Evolutionary conservation across 2,113 vertebrate species (phyloP).

Genomic region (Vanacampus margaritifer): DNA sequence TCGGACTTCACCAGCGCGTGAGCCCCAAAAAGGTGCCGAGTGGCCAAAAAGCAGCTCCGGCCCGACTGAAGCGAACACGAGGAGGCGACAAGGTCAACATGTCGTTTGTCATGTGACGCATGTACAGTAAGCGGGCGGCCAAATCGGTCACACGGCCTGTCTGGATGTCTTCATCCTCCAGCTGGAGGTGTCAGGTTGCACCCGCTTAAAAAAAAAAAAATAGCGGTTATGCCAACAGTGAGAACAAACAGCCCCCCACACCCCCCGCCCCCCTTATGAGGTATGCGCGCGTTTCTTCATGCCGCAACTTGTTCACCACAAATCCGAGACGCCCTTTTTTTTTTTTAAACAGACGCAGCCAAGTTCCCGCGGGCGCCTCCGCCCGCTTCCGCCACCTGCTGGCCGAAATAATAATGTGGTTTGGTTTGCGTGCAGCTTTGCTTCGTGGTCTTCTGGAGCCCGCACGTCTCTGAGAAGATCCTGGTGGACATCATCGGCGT

Average conservation of each 20-base stretch:
- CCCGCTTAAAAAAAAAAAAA: not conserved
- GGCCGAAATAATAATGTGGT: not conserved
- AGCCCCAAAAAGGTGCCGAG: not conserved
- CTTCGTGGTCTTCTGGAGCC: conserved; percentile 96
- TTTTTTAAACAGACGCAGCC: not conserved
- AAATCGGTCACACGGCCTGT: not conserved
- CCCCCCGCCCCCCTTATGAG: not conserved
- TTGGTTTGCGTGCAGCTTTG: conserved; percentile 78
- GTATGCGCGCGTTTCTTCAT: conserved; percentile 16
- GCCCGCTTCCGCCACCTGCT: not conserved
- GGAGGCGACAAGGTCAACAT: not conserved
- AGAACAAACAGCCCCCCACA: not conserved
- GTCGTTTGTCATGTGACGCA: not conserved
- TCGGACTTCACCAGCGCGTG: not conserved
- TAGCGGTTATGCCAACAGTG: conserved; percentile 5
- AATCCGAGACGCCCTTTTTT: not conserved
- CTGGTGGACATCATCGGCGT: conserved; percentile 93
- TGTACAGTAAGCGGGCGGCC: not conserved
- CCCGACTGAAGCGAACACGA: not conserved
- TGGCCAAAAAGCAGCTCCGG: not conserved
- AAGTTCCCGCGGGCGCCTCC: not conserved
- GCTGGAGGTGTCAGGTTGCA: not conserved
- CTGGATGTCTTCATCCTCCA: not conserved
- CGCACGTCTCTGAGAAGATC: conserved; percentile 90
- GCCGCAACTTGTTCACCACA: conserved; percentile 41